phyloP scores from a whole-genome alignment of 1,140 invertebrate species.

The Drosophila sulfurigaster region DNA sequence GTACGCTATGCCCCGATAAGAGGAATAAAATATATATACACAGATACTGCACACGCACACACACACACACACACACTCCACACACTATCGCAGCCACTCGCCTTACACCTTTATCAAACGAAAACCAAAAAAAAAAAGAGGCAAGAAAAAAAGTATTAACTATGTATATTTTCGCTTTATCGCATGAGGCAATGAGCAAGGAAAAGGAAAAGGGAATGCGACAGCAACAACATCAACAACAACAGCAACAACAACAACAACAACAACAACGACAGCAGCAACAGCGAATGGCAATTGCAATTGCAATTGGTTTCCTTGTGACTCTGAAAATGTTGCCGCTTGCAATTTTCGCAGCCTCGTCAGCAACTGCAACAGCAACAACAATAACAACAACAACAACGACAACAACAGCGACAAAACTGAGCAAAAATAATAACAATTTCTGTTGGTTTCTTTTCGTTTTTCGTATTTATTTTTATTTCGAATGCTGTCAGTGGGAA shows the following conservation, averaged over 20 bases:
- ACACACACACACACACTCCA: not conserved
- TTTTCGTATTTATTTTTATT: slow-evolving; percentile 23
- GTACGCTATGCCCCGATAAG: slow-evolving; percentile 65
- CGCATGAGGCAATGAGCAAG: slow-evolving; percentile 43
- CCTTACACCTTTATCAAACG: slow-evolving; percentile 66
- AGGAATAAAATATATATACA: slow-evolving; percentile 53
- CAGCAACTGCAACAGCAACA: slow-evolving; percentile 33
- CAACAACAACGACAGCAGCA: slow-evolving; percentile 2
- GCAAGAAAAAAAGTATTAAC: slow-evolving; percentile 44
- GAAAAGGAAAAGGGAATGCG: slow-evolving; percentile 20
- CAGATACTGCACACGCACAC: slow-evolving; percentile 42
- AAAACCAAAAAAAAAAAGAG: slow-evolving; percentile 26
- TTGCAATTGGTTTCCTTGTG: slow-evolving; percentile 61
- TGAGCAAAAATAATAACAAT: slow-evolving; percentile 54
- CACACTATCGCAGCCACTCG: slow-evolving; percentile 22
- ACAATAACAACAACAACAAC: not conserved
- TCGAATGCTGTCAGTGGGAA: slow-evolving; percentile 47
- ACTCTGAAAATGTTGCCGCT: slow-evolving; percentile 38
- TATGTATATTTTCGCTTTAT: slow-evolving; percentile 65
- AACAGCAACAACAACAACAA: not conserved
- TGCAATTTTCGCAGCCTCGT: slow-evolving; percentile 39
- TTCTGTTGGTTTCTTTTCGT: slow-evolving; percentile 45
- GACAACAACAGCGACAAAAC: not conserved
- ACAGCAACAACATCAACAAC: not conserved
- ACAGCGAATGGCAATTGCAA: slow-evolving; percentile 32